These are phyloP conservation scores for Pseudococcus longispinus DNA, from an alignment of 2,888 invertebrate species.

Conservation along the genomic window DNA sequence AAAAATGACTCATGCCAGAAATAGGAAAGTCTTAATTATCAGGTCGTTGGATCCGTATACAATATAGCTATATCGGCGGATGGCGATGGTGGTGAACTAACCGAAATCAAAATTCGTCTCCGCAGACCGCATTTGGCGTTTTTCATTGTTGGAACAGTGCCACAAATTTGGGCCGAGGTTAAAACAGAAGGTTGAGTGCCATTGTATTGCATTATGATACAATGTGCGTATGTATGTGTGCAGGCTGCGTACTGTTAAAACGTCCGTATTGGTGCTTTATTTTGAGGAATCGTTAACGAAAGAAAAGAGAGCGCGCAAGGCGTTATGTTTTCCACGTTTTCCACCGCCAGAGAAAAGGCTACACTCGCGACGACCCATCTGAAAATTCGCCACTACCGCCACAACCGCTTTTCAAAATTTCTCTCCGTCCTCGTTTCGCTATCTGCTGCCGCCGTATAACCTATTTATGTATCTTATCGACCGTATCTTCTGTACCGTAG, in stretches of 20 bases:
- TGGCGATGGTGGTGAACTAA: constrained; percentile 29
- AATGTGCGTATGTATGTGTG: constrained; percentile 36
- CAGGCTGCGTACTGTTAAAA: constrained; percentile 15
- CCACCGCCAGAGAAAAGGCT: constrained; percentile 9
- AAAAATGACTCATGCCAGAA: constrained; percentile 37
- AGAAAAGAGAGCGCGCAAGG: constrained; percentile 44
- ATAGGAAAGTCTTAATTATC: constrained; percentile 28
- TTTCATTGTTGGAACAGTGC: constrained; percentile 21
- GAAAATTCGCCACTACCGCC: constrained; percentile 40
- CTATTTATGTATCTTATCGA: constrained; percentile 46
- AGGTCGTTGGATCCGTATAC: not conserved
- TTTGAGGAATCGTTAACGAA: constrained; percentile 46
- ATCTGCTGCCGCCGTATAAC: not conserved
- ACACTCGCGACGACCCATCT: constrained; percentile 36
- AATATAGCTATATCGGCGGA: not conserved
- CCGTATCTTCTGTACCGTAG: not conserved
- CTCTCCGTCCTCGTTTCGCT: constrained; percentile 21
- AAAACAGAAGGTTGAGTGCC: constrained; percentile 41
- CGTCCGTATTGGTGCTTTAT: constrained; percentile 37
- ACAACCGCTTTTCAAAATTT: constrained; percentile 46
- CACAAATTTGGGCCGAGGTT: constrained; percentile 13
- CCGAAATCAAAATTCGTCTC: constrained; percentile 36
- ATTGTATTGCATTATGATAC: constrained; percentile 42
- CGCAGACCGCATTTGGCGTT: constrained; percentile 18
- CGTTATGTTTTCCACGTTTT: constrained; percentile 44